phyloP scores from a whole-genome alignment of 2,113 vertebrate species.

The Lepisosteus oculatus region DNA sequence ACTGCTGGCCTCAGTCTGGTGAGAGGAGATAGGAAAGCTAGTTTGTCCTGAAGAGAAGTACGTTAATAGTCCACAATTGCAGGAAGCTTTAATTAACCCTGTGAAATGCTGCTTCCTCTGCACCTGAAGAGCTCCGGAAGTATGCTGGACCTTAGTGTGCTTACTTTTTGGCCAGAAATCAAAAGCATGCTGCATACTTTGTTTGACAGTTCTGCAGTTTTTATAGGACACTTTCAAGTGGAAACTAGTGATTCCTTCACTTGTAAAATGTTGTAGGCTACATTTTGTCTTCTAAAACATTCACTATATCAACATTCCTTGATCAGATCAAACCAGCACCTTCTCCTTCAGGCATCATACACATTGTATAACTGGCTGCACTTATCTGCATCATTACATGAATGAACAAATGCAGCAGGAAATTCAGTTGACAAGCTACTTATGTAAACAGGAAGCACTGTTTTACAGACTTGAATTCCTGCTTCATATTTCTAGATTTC shows the following conservation, averaged over 20 bases:
- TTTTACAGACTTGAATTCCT: too few relatives aligned
- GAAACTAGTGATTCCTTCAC: too few relatives aligned
- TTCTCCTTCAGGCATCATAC: too few relatives aligned
- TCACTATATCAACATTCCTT: too few relatives aligned
- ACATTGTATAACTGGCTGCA: too few relatives aligned
- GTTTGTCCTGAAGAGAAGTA: not conserved
- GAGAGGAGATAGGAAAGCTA: constrained; percentile 11
- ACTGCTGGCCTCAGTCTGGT: constrained; percentile 17
- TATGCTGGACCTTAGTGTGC: not conserved
- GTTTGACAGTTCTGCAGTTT: not conserved
- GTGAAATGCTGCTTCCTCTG: constrained; percentile 6
- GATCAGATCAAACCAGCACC: too few relatives aligned
- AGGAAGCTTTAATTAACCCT: constrained; percentile 23
- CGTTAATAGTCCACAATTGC: constrained; percentile 25
- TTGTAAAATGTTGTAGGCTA: not conserved
- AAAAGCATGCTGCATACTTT: not conserved
- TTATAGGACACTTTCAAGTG: not conserved
- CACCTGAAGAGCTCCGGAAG: constrained; percentile 13
- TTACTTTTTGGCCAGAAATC: not conserved
- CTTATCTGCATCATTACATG: too few relatives aligned
- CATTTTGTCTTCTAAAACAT: too few relatives aligned
- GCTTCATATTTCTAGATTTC: too few relatives aligned
- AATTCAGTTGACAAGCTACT: too few relatives aligned
- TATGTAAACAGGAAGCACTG: too few relatives aligned
- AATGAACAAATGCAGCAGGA: too few relatives aligned